Evolutionary conservation across 1,140 invertebrate species (phyloP), one percentile per base, ranked within the genome.

Genomic region (Ylistrum balloti): DNA sequence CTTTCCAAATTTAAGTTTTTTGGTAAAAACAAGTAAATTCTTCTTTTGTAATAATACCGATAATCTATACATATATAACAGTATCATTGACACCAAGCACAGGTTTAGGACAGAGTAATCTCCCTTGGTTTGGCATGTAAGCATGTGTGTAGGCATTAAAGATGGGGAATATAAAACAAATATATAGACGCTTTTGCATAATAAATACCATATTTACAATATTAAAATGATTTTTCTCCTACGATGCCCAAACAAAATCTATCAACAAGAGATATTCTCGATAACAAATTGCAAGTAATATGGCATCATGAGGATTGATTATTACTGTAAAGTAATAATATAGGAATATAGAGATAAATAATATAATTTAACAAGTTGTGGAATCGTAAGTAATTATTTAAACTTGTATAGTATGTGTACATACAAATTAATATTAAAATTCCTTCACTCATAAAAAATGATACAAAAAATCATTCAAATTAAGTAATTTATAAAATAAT

Each of bases 291-390:
- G 56, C 5, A 28, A 28, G n/a, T 5, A 74, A 74, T 74, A n/a
- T 56, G 45, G 45, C 45, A 56, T 56, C 22, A 28, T 74, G 56
- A 28, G 28, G 56, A 74, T 74, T 74, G 28, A 74, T 3, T 74
- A n/a, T 17, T 13, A 74, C 22, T 74, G 56, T 28, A 13, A 17
- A 17, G 1, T 45, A 17, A 28, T 74, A 74, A n/a, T n/a, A 28
- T n/a, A 74, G 1, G 56, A 74, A 74, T 74, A 74, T 74, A 74
- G n/a, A n/a, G 56, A 74, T 74, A 74, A 74, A 74, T 74, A 74
- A 74, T 74, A 74, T 74, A 74, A 74, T 74, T 74, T 74, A 74
- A 74, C 10, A 1, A 45, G 22, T 74, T 74, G 56, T 17, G n/a
- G n/a, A 17, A 74, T 28, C 56, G 28, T 28, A 5, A 17, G n/a